A percentile compares a stretch with the other conserved stretches of the same genome.
Conservation (phyloP, 1,140 invertebrate species). For the Lanistes nyassanus region DNA sequence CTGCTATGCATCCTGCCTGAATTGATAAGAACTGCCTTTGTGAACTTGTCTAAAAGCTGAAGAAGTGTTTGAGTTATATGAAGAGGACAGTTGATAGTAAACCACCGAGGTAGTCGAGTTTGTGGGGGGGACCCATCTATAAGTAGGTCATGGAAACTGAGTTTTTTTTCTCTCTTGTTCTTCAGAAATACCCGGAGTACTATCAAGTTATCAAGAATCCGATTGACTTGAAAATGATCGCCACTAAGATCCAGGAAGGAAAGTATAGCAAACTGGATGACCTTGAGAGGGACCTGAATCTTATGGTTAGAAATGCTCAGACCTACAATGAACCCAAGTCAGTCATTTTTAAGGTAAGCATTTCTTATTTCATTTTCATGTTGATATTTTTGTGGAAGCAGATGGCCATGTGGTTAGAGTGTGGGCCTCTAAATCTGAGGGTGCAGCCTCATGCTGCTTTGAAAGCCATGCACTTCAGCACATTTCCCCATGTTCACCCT, state of each 20-base stretch:
- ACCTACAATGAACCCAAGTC: conserved; percentile 96
- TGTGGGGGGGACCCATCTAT: too few relatives aligned
- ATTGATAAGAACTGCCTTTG: not conserved
- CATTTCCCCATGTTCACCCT: too few relatives aligned
- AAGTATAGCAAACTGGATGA: conserved; percentile 82
- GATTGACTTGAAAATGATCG: conserved; percentile 66
- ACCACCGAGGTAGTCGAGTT: too few relatives aligned
- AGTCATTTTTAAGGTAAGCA: conserved; percentile 85
- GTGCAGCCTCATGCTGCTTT: too few relatives aligned
- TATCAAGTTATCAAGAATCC: conserved; percentile 66
- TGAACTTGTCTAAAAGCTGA: too few relatives aligned
- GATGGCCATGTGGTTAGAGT: too few relatives aligned
- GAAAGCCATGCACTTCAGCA: too few relatives aligned
- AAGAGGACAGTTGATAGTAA: too few relatives aligned
- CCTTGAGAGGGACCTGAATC: conserved; percentile 88
- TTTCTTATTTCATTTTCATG: not conserved
- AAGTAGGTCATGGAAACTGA: not conserved
- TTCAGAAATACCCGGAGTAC: conserved; percentile 70
- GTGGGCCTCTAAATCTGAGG: not conserved
- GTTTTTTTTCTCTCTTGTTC: conserved; percentile 50
- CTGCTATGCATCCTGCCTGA: not conserved
- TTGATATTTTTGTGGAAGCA: not conserved
- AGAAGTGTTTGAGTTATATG: too few relatives aligned
- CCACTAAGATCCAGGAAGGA: conserved; percentile 76
- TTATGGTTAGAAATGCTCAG: conserved; percentile 96